Base-by-base conservation (phyloP, 2,797 vertebrate species). In the Knipowitschia caucasica region DNA sequence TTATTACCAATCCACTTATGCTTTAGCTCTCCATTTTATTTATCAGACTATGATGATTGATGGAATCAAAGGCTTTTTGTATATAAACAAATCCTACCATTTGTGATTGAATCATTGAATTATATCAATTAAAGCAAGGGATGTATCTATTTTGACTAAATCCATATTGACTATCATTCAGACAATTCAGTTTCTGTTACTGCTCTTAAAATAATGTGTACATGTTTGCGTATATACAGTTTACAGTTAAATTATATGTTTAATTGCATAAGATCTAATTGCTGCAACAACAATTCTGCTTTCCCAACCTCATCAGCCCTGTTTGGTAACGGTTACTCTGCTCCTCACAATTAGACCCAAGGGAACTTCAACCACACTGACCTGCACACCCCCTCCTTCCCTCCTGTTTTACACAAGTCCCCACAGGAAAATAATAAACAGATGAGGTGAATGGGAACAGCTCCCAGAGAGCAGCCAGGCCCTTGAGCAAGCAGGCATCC, bases 381-480 rank as follows among this genome's bases (percentile, higher is more conserved):
- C 76, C 84, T 78, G 34, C 44, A 30, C 21, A 46, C 33, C 25
- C 33, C 54, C 57, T 57, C 12, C 26, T 34, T 62, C 61, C 62
- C 61, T 52, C 42, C 62, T 66, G 77, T 80, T 75, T 82, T 80
- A 83, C 78, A 78, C 89, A 90, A 87, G 89, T 75, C 86, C 78
- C 78, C 77, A 82, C 88, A 88, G 75, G 88, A 88, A 89, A 91
- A 91, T 88, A 90, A 88, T 88, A 91, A 91, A 91, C 89, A 88
- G 87, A 92, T 89, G 85, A 91, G 85, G 69, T 60, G 77, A 80
- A 85, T 89, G 89, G 84, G 88, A 91, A 91, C 73, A 9, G 67
- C 77, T 88, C 75, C 76, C 67, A 79, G 84, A 82, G 67, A 84
- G 81, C 70, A 73, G 78, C 65, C 69, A 86, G 77, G 71, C 80